Evolutionary conservation across 1,140 invertebrate species (phyloP).

Genomic region (Glossosoma conforme): DNA sequence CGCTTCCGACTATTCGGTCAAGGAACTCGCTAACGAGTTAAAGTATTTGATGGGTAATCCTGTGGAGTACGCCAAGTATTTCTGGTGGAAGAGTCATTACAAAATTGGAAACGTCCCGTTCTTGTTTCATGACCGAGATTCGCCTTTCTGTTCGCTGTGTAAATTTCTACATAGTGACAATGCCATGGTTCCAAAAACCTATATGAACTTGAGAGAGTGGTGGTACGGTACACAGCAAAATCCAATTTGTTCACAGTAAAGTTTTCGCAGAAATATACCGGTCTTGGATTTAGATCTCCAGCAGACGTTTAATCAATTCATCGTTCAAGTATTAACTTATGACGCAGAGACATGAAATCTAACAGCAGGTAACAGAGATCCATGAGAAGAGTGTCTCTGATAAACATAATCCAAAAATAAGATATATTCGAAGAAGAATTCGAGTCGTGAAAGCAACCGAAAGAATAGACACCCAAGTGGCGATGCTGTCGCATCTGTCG

Average conservation of each 20-base stretch:
- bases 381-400: no score
- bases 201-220: conserved; percentile 10
- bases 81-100: conserved; percentile 46
- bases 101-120: neutral
- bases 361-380: no score
- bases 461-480: no score
- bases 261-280: neutral
- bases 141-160: conserved; percentile 12
- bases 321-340: no score
- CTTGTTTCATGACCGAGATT: neutral
- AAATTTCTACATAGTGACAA: conserved; percentile 1
- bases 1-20: conserved; percentile 49
- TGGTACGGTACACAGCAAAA: conserved; percentile 4
- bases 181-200: neutral
- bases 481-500: no score
- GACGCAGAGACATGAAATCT: no score
- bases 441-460: no score
- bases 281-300: neutral
- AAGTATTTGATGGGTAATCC: conserved; percentile 42
- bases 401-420: no score
- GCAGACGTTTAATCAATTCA: no score
- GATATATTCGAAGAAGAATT: no score
- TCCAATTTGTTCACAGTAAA: conserved; percentile 7
- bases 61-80: conserved; percentile 46
- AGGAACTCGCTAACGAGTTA: conserved; percentile 51